A percentile compares a stretch with the other conserved stretches of the same genome.
Evolutionary conservation across 2,113 vertebrate species (phyloP).

Genomic region (Nycticorax nycticorax): DNA sequence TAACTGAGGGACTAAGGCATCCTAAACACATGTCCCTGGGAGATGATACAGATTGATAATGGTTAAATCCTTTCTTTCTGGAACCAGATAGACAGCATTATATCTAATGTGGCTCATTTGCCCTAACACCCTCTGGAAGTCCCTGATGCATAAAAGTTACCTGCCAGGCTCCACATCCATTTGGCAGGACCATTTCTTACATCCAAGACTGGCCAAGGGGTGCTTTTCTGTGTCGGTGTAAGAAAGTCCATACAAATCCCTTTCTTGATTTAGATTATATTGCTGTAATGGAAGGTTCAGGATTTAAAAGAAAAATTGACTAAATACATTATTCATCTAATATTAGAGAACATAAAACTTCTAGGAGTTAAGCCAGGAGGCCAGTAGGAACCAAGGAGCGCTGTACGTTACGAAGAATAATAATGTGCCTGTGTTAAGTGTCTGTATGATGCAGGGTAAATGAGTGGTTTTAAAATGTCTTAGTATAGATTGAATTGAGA

Average conservation of each 20-base stretch:
- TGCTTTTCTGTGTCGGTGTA: neutral
- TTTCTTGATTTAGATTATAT: neutral
- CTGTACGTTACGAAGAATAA: neutral
- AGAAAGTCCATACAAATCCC: neutral
- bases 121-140: neutral
- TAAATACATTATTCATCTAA: neutral
- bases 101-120: neutral
- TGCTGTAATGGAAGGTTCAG: neutral
- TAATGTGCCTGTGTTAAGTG: neutral
- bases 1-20: neutral
- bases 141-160: neutral
- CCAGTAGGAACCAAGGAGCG: neutral
- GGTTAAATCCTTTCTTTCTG: neutral
- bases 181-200: neutral
- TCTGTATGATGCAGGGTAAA: neutral
- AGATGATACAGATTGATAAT: neutral
- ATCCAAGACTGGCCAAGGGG: neutral
- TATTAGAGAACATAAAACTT: neutral
- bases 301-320: neutral
- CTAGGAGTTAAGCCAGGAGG: neutral
- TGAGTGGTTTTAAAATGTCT: neutral
- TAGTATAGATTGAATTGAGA: constrained; percentile 14
- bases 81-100: neutral
- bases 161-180: neutral
- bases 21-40: neutral